A percentile compares a stretch with the other conserved stretches of the same genome.
Conservation (phyloP, 2,113 vertebrate genomes). For the Bucco capensis region DNA sequence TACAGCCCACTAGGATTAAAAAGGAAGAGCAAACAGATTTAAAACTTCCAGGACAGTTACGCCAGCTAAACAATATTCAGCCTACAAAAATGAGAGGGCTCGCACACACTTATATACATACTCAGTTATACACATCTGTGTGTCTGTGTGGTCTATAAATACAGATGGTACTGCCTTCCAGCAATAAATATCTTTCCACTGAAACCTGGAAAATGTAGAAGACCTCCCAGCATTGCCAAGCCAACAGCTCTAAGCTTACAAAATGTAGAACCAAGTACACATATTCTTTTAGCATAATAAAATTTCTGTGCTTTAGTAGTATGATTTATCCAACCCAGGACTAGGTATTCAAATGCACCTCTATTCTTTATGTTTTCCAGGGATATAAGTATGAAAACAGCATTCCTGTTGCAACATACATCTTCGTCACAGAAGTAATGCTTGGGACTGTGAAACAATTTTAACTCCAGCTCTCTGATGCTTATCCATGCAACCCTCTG, state of each 20-base stretch:
- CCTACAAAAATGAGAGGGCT: not conserved
- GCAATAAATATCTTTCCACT: not conserved
- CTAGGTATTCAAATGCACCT: not conserved
- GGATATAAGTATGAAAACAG: not conserved
- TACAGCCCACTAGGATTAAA: constrained; percentile 78
- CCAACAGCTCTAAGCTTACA: not conserved
- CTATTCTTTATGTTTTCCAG: not conserved
- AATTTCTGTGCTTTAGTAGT: not conserved
- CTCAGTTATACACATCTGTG: accelerated
- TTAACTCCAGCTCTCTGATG: not conserved
- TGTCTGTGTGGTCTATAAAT: not conserved
- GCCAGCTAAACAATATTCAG: not conserved
- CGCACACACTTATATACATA: not conserved
- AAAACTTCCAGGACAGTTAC: not conserved
- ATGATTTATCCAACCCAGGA: not conserved
- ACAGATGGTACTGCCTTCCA: not conserved
- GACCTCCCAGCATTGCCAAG: not conserved
- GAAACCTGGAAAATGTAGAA: not conserved
- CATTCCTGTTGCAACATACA: accelerated
- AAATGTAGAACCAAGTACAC: not conserved
- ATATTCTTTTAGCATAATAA: not conserved
- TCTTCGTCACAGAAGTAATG: not conserved
- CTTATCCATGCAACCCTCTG: not conserved
- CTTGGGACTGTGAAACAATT: not conserved
- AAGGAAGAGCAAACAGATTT: not conserved